Evolutionary conservation across 2,113 vertebrate species (phyloP).

Genomic region (Eolophus roseicapilla): DNA sequence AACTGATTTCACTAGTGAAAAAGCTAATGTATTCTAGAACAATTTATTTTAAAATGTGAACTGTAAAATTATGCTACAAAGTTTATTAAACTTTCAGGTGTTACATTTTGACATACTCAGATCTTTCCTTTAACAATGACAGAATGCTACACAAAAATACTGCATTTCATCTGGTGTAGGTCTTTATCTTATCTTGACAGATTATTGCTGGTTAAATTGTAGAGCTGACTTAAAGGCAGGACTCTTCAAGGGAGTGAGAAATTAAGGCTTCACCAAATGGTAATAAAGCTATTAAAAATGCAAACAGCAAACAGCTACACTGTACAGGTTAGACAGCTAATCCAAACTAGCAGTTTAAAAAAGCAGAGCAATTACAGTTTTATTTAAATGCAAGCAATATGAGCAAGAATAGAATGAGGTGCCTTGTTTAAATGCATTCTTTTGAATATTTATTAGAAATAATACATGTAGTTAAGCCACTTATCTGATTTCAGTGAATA

Average conservation of each 20-base stretch:
- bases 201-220: slow-evolving; percentile 84
- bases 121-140: slow-evolving; percentile 80
- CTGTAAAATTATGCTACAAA: slow-evolving; percentile 78
- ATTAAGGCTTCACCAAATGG: slow-evolving; percentile 86
- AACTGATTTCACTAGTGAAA: slow-evolving; percentile 54
- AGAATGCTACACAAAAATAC: slow-evolving; percentile 78
- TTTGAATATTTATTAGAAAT: slow-evolving; percentile 92
- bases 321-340: slow-evolving; percentile 86
- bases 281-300: slow-evolving; percentile 89
- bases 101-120: slow-evolving; percentile 78
- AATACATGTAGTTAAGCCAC: slow-evolving; percentile 90
- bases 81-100: slow-evolving; percentile 82
- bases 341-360: slow-evolving; percentile 85
- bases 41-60: slow-evolving; percentile 69
- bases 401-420: slow-evolving; percentile 84
- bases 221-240: slow-evolving; percentile 82
- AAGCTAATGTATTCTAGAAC: slow-evolving; percentile 62
- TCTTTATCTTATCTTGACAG: slow-evolving; percentile 83
- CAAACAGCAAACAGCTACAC: slow-evolving; percentile 85
- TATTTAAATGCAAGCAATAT: slow-evolving; percentile 88
- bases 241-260: slow-evolving; percentile 83
- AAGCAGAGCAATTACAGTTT: slow-evolving; percentile 88
- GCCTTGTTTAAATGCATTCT: slow-evolving; percentile 88
- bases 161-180: slow-evolving; percentile 66
- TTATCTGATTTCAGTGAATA: slow-evolving; percentile 89